Evolutionary conservation across 2,888 invertebrate genomes (phyloP).

Genomic region (Peribatodes rhomboidaria): DNA sequence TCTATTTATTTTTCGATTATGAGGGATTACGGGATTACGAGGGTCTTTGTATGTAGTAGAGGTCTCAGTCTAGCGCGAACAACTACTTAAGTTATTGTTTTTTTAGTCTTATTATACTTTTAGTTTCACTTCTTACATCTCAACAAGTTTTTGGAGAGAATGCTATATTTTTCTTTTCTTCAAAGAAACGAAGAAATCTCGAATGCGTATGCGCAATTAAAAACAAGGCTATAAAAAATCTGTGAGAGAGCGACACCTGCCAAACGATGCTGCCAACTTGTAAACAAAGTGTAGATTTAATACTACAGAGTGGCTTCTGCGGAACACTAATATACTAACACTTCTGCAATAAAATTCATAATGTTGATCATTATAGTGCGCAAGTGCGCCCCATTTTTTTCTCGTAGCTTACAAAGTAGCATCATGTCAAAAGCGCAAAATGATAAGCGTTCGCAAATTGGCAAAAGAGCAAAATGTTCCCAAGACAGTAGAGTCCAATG

Average conservation of each 20-base stretch:
- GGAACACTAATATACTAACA: neutral
- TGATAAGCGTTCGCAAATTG: no score
- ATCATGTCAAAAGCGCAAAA: no score
- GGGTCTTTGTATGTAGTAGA: no score
- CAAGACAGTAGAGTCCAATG: no score
- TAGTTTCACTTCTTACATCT: neutral
- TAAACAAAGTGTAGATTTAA: slow-evolving; percentile 48
- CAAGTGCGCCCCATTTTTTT: no score
- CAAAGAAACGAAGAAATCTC: slow-evolving; percentile 18
- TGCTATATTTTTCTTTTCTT: slow-evolving; percentile 1
- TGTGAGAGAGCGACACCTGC: slow-evolving; percentile 48
- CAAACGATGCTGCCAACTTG: slow-evolving; percentile 47
- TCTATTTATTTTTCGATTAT: no score
- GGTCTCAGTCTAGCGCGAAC: no score
- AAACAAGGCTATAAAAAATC: slow-evolving; percentile 51
- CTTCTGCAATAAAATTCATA: neutral
- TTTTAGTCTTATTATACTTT: neutral
- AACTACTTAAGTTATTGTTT: neutral
- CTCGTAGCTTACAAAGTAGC: no score
- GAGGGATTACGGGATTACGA: no score
- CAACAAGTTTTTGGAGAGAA: neutral
- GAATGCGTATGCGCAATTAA: slow-evolving; percentile 32
- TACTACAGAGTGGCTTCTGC: slow-evolving; percentile 3
- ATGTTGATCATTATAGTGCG: no score
- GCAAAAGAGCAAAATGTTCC: no score